Percentiles rank a stretch among this genome's conserved stretches.
These are phyloP conservation scores for Poliocrania exsul DNA, from an alignment of 2,797 vertebrate species.

Conservation along the genomic window DNA sequence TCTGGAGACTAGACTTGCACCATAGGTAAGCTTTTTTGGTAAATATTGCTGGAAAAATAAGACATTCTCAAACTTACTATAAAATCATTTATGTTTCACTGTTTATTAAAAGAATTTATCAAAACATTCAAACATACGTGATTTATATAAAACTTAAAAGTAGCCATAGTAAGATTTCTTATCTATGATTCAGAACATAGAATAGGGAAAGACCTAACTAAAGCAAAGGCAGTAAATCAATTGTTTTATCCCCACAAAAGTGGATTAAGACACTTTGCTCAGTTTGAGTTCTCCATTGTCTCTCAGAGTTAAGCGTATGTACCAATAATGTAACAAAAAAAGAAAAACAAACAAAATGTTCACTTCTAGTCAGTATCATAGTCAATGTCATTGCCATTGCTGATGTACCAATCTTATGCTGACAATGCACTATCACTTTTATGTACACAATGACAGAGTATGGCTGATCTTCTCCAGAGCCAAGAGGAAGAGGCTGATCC, in stretches of 20 bases:
- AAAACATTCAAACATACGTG: background rate
- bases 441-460: background rate
- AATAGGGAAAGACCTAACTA: background rate
- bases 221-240: background rate
- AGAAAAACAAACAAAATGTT: background rate
- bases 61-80: background rate
- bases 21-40: background rate
- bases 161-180: background rate
- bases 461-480: background rate
- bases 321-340: background rate
- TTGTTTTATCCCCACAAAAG: background rate
- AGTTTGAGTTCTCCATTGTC: background rate
- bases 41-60: background rate
- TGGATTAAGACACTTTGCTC: background rate
- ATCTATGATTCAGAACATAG: background rate
- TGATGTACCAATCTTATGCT: background rate
- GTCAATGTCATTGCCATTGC: background rate
- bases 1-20: background rate
- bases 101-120: slow-evolving; percentile 23
- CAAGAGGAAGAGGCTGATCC: background rate
- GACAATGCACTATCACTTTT: background rate
- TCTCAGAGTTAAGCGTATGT: background rate
- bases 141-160: background rate
- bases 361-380: background rate
- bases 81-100: background rate